Conservation (phyloP, 1,140 invertebrate genomes). For the Drosophila gunungcola region DNA sequence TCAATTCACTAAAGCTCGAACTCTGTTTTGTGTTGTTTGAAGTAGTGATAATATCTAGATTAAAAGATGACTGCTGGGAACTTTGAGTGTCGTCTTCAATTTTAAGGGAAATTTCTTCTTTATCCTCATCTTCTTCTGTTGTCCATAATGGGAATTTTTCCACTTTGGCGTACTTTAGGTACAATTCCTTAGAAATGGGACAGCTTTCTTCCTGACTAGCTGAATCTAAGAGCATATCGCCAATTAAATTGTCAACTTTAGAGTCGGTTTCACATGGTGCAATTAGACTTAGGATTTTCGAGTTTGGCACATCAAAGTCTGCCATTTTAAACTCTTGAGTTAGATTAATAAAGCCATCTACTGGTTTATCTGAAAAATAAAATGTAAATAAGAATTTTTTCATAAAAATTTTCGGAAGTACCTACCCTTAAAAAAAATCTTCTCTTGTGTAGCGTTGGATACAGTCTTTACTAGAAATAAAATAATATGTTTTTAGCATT, state of each 20-base stretch:
- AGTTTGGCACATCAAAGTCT: not conserved
- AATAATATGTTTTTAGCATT: not conserved
- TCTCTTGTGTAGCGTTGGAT: slow-evolving; percentile 14
- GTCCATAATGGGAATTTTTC: not conserved
- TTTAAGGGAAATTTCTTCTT: not conserved
- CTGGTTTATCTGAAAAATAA: not conserved
- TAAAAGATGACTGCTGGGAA: slow-evolving; percentile 14
- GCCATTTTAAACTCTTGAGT: slow-evolving; percentile 21
- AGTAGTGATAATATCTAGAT: not conserved
- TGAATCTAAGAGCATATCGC: not conserved
- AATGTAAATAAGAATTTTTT: not conserved
- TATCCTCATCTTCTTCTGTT: not conserved
- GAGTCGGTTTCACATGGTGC: slow-evolving; percentile 17
- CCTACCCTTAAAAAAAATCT: slow-evolving; percentile 9
- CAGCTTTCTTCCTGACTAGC: slow-evolving; percentile 3
- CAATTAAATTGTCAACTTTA: slow-evolving; percentile 16
- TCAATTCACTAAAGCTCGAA: slow-evolving; percentile 27
- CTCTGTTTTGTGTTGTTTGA: not conserved
- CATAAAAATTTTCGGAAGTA: no score
- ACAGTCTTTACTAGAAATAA: slow-evolving; percentile 69
- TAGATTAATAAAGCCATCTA: slow-evolving; percentile 37
- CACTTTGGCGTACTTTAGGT: slow-evolving; percentile 15
- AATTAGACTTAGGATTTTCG: not conserved
- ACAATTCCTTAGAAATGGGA: slow-evolving; percentile 28
- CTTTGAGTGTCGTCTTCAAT: not conserved